Base-by-base conservation (phyloP, 2,888 invertebrate species). In the Hyposoter dolosus region DNA sequence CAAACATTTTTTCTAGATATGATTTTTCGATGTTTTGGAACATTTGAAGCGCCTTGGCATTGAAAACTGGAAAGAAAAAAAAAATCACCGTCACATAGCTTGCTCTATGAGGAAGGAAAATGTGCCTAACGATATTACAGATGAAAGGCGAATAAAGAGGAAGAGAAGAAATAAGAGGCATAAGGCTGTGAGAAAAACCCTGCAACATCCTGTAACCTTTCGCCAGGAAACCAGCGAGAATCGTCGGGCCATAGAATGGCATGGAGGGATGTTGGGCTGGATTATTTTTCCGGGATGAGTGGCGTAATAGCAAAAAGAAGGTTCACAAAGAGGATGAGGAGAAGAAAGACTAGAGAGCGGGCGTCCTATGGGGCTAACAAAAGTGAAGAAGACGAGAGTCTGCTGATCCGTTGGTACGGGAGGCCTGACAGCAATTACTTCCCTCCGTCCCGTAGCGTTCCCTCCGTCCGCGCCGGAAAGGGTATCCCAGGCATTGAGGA, bases 401-500 rank as follows among this genome's bases (percentile, higher is more conserved):
- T 17, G 56, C 19, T 45, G 40, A 40, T 40, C 47, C 2, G 10
- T 12, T 19, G 19, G 66, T 10, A 72, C 17, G 35, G 60, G 19
- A 56, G 43, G 35, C 53, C 15, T 75, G 56, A 45, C 23, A 60
- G 60, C 60, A 60, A 60, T 60, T 60, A 60, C 60, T 60, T 28
- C 5, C 15, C 15, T n/a, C 35, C 7, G 45, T n/a, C 6, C 3
- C 35, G 28, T 63, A 78, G 69, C 83, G 40, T 40, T 40, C 79
- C 82, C 86, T 86, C 75, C 74, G 77, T 82, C 5, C 47, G n/a
- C n/a, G n/a, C n/a, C 50, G 53, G 80, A 68, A 77, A 71, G 83
- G 82, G 71, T 81, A 81, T 66, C 75, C 82, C 85, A 63, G 68
- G 76, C 80, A 78, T 82, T 77, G 81, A 86, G 79, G 78, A 78